Conservation (phyloP, 2,888 invertebrate genomes). For the Mythimna pallens region DNA sequence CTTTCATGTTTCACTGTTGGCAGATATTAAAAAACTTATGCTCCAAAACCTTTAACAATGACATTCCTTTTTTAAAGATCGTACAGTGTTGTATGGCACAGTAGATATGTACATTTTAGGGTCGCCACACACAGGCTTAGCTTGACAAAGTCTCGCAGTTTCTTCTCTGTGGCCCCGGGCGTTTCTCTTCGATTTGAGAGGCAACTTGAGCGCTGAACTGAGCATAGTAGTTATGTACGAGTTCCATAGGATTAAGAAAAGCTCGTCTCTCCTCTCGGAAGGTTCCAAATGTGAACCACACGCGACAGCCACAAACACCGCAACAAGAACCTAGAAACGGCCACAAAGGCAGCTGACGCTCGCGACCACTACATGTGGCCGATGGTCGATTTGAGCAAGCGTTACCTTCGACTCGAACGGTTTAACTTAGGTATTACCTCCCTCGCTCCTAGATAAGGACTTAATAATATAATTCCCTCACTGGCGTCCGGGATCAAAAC, state of each 20-base stretch:
- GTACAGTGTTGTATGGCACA: background rate
- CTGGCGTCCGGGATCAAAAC: too few relatives aligned
- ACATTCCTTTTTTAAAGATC: conserved; percentile 1
- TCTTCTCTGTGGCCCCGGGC: conserved; percentile 97
- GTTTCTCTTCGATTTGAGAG: conserved; percentile 92
- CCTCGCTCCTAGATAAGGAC: too few relatives aligned
- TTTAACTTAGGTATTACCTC: too few relatives aligned
- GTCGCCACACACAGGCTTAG: conserved; percentile 94
- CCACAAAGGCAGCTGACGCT: too few relatives aligned
- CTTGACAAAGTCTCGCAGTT: conserved; percentile 97
- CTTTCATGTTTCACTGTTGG: conserved; percentile 5
- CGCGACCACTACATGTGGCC: too few relatives aligned
- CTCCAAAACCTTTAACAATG: conserved; percentile 1
- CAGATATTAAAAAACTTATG: conserved; percentile 50
- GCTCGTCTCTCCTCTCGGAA: conserved; percentile 78
- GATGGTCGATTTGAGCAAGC: too few relatives aligned
- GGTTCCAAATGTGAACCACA: too few relatives aligned
- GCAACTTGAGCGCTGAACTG: conserved; percentile 94
- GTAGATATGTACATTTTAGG: too few relatives aligned
- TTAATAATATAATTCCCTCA: too few relatives aligned
- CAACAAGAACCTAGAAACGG: too few relatives aligned
- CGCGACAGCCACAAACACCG: too few relatives aligned
- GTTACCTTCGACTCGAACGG: too few relatives aligned
- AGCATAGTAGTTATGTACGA: conserved; percentile 95
- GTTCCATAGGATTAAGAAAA: conserved; percentile 94